Percentiles rank a stretch among this genome's conserved stretches.
Evolutionary conservation across 2,113 vertebrate genomes (phyloP).

Genomic region (Lonchura striata): DNA sequence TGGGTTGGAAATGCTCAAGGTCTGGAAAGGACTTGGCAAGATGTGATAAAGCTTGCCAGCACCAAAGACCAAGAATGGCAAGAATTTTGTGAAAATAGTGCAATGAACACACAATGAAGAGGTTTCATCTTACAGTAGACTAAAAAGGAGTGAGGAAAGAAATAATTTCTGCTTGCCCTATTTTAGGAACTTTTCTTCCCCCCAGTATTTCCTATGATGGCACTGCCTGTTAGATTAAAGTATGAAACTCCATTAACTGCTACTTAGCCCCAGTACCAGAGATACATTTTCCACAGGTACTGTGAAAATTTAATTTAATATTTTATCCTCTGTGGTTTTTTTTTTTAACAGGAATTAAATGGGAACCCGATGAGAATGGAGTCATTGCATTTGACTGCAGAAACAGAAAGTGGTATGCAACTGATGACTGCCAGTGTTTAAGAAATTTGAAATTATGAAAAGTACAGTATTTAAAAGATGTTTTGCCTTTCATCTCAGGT

Average conservation of each 20-base stretch:
- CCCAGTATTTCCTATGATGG: neutral
- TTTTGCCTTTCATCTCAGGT: slow-evolving; percentile 77
- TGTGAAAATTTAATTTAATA: slow-evolving; percentile 29
- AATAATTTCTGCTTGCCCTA: neutral
- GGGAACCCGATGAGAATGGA: slow-evolving; percentile 96
- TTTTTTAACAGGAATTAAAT: slow-evolving; percentile 86
- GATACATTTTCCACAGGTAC: neutral
- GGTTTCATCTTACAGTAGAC: neutral
- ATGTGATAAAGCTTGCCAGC: neutral
- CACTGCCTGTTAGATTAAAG: neutral
- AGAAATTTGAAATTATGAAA: neutral
- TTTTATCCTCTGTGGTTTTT: neutral
- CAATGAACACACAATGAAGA: neutral
- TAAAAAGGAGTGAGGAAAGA: neutral
- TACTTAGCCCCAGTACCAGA: neutral
- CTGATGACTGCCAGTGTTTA: neutral
- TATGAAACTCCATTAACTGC: slow-evolving; percentile 1
- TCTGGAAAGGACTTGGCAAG: neutral
- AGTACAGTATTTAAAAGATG: neutral
- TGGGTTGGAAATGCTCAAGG: neutral
- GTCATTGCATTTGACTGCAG: slow-evolving; percentile 98
- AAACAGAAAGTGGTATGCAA: slow-evolving; percentile 93
- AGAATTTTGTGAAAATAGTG: neutral
- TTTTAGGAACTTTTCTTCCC: neutral
- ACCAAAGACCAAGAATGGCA: neutral